A percentile compares a stretch with the other conserved stretches of the same genome.
phyloP scores from a whole-genome alignment of 2,113 vertebrate species.

The Rhabdomys dilectus region DNA sequence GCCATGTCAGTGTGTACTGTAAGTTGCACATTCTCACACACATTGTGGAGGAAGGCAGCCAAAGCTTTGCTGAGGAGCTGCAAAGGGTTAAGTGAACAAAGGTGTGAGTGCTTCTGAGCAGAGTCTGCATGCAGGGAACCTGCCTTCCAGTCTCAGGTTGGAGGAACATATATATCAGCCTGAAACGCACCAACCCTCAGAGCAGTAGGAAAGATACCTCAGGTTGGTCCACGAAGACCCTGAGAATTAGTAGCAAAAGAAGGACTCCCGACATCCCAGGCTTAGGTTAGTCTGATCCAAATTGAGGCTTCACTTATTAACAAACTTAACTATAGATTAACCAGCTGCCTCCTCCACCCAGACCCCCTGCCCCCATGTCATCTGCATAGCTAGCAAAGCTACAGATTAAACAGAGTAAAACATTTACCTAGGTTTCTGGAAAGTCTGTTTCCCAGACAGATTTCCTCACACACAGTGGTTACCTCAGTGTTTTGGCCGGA shows the following conservation, averaged over 20 bases:
- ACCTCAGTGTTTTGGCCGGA: background rate
- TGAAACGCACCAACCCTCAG: background rate
- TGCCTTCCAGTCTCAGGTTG: background rate
- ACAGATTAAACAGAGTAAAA: constrained; percentile 24
- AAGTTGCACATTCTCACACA: background rate
- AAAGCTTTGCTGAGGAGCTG: background rate
- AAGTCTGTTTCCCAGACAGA: constrained; percentile 27
- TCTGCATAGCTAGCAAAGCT: constrained; percentile 16
- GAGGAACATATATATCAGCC: background rate
- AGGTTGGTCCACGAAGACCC: background rate
- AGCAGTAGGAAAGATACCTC: background rate
- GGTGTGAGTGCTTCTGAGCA: background rate
- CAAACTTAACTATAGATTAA: constrained; percentile 59
- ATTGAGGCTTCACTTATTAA: constrained; percentile 49
- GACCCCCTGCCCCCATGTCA: background rate
- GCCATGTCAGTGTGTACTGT: background rate
- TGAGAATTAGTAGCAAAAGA: background rate
- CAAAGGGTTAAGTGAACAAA: background rate
- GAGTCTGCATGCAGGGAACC: background rate
- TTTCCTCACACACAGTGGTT: background rate
- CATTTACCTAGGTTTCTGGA: constrained; percentile 31
- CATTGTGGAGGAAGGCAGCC: background rate
- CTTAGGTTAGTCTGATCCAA: background rate
- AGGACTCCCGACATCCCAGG: background rate
- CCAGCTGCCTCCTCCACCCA: background rate